phyloP scores from a whole-genome alignment of 2,888 invertebrate species.

The Caenorhabditis angaria region DNA sequence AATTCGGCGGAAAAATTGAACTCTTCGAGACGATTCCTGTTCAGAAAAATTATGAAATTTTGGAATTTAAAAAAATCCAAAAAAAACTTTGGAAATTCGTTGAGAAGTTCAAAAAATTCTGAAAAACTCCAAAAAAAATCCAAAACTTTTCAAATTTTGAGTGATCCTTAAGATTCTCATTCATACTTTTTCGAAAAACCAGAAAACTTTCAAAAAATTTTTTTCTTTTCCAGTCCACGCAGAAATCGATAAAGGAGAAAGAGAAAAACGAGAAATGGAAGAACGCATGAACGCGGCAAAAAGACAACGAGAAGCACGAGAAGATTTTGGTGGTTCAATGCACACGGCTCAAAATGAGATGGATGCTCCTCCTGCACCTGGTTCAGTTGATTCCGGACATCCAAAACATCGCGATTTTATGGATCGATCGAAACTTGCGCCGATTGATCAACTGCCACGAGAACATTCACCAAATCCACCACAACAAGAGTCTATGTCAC shows the following conservation, averaged over 20 bases:
- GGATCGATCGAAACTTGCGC: constrained; percentile 24
- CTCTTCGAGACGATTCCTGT: no score
- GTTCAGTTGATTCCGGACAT: constrained; percentile 3
- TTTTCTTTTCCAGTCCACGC: constrained; percentile 45
- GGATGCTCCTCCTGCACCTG: neutral
- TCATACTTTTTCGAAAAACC: no score
- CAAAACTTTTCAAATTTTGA: no score
- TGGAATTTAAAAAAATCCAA: constrained; percentile 37
- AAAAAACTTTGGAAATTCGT: constrained; percentile 39
- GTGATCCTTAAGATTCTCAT: no score
- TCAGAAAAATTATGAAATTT: constrained; percentile 42
- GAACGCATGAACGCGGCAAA: constrained; percentile 39
- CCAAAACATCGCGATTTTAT: constrained; percentile 50
- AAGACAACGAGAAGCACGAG: constrained; percentile 40
- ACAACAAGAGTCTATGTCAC: constrained; percentile 33
- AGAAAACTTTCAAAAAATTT: no score
- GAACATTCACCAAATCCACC: constrained; percentile 14
- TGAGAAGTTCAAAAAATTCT: constrained; percentile 39
- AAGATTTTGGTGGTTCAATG: constrained; percentile 41
- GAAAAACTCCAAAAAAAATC: constrained; percentile 48
- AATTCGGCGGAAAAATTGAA: no score
- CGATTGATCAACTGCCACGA: no score
- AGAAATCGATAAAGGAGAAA: constrained; percentile 46
- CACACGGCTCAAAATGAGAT: neutral
- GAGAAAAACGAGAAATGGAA: constrained; percentile 39